A percentile compares a stretch with the other conserved stretches of the same genome.
Conservation (phyloP, 2,797 vertebrate species). For the Crocodylus rhombifer region DNA sequence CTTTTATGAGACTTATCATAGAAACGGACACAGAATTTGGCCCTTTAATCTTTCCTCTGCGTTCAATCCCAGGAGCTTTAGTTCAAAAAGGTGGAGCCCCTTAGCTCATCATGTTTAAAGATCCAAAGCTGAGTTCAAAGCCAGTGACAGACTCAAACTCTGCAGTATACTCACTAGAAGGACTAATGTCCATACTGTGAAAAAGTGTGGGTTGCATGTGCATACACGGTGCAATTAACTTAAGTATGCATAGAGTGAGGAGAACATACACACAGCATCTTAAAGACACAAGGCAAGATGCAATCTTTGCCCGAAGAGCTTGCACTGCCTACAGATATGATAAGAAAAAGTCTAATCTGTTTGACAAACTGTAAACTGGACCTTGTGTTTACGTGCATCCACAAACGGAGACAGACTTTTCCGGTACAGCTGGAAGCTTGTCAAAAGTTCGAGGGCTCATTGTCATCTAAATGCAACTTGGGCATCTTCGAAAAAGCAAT, state of each 20-base stretch:
- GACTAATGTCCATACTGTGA: too few species aligned
- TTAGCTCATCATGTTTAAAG: not conserved
- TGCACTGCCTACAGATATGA: not conserved
- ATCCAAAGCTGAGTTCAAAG: not conserved
- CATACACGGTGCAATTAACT: not conserved
- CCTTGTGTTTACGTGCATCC: not conserved
- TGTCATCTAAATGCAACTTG: not conserved
- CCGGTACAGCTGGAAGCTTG: not conserved
- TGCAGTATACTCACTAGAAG: not conserved
- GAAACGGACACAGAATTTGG: too few species aligned
- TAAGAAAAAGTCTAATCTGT: not conserved
- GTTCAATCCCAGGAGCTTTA: not conserved
- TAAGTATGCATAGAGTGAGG: accelerated
- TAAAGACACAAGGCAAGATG: not conserved
- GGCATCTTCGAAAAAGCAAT: constrained; percentile 15
- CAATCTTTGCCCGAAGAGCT: not conserved
- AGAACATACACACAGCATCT: not conserved
- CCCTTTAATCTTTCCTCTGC: too few species aligned
- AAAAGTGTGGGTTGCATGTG: too few species aligned
- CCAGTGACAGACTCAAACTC: not conserved
- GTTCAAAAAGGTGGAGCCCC: not conserved
- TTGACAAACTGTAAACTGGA: not conserved
- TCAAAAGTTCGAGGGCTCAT: not conserved
- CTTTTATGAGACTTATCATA: not conserved
- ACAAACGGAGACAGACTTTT: not conserved